Base-by-base conservation (phyloP, 1,140 invertebrate species). In the Drosophila triauraria region DNA sequence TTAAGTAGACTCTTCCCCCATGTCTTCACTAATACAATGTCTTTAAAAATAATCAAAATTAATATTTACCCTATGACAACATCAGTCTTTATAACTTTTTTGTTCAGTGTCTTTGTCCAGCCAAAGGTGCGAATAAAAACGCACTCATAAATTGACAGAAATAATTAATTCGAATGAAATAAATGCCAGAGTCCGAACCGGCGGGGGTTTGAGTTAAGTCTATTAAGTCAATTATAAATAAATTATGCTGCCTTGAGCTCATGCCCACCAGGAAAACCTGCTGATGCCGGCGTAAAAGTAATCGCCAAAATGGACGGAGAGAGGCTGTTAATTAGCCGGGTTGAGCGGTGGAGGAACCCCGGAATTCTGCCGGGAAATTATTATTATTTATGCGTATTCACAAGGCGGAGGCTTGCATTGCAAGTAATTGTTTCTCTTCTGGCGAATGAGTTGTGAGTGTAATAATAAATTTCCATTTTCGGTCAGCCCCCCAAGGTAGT, bases 151-250 rank as follows among this genome's bases (percentile, higher is more conserved):
- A 84, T 87, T 65, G 86, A 62, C 15, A n/a, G 35, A 77, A 82
- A 60, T 87, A 87, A 87, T 88, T 90, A 81, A 71, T 72, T 59
- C 30, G 32, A 72, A 50, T 72, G 43, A 75, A 80, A 78, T 82
- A 85, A 87, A 80, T 75, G 62, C 38, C 60, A 47, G 44, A 54
- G 48, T 56, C 44, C 47, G 60, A 68, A 43, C 69, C 4, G 23
- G 13, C 8, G 9, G 20, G 30, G 46, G 35, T 78, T 23, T 32
- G 53, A 69, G 40, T 71, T 56, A 68, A 81, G 80, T 68, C 85
- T 80, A 81, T 88, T 88, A 88, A 78, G 78, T 75, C 84, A 84
- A 90, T 88, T 88, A 88, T 88, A 88, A 84, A 88, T 90, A 84
- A 88, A 90, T 90, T 90, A 90, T 84, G 59, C 85, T 56, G 48